Conservation (phyloP, 2,797 vertebrate genomes). For the Vultur gryphus region DNA sequence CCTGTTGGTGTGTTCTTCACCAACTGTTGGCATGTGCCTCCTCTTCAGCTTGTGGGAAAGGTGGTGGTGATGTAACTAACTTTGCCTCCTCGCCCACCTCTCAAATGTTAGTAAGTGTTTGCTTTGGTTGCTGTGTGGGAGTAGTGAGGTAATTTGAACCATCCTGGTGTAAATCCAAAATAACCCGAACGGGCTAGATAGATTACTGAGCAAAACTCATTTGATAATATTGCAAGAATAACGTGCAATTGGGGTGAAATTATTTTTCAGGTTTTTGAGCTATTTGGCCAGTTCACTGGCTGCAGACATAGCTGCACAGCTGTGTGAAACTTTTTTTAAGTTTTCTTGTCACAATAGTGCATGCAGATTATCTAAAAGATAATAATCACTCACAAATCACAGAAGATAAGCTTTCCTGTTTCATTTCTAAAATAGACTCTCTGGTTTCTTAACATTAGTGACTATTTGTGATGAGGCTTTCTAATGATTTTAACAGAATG, state of each 20-base stretch:
- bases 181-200: background rate
- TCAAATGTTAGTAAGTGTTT: constrained; percentile 45
- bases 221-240: background rate
- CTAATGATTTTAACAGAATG: background rate
- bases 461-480: background rate
- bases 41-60: constrained; percentile 31
- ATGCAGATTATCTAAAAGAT: background rate
- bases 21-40: background rate
- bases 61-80: constrained; percentile 44
- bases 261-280: background rate
- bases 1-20: background rate
- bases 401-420: background rate
- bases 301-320: background rate
- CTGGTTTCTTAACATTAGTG: background rate
- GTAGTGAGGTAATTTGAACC: constrained; percentile 34
- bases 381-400: background rate
- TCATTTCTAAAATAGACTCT: background rate
- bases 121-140: constrained; percentile 28
- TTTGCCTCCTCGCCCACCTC: constrained; percentile 40
- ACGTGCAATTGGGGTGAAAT: background rate
- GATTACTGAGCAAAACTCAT: background rate
- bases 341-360: background rate
- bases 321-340: background rate
- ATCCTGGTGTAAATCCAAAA: constrained; percentile 24
- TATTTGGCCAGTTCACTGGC: background rate